phyloP scores from a whole-genome alignment of 2,888 invertebrate species.

The Biston betularia region DNA sequence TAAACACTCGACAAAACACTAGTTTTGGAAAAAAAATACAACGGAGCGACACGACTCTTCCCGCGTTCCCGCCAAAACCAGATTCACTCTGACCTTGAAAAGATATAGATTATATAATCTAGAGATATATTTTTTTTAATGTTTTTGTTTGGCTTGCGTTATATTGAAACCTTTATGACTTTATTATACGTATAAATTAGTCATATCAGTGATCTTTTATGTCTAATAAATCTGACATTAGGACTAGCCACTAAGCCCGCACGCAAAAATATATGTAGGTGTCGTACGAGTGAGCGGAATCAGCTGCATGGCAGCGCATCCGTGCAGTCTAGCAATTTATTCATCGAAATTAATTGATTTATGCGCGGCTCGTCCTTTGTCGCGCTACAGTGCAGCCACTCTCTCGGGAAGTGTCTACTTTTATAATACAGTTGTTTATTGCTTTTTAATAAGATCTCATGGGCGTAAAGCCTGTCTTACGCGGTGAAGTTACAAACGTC shows the following conservation, averaged over 20 bases:
- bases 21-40: too few relatives aligned
- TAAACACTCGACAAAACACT: too few relatives aligned
- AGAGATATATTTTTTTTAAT: too few relatives aligned
- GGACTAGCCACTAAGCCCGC: too few relatives aligned
- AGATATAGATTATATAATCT: too few relatives aligned
- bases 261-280: constrained; percentile 11
- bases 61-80: too few relatives aligned
- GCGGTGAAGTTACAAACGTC: too few relatives aligned
- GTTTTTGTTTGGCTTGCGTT: too few relatives aligned
- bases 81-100: too few relatives aligned
- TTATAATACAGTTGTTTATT: constrained; percentile 22
- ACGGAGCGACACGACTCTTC: too few relatives aligned
- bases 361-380: constrained; percentile 69
- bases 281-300: constrained; percentile 41
- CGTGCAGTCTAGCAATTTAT: constrained; percentile 72
- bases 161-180: too few relatives aligned
- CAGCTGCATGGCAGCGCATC: constrained; percentile 54
- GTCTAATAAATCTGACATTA: not conserved
- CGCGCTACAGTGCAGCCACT: constrained; percentile 24
- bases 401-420: constrained; percentile 26
- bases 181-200: too few relatives aligned
- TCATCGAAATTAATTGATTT: constrained; percentile 84
- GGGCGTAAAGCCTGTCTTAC: not conserved
- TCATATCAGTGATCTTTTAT: not conserved
- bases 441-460: constrained; percentile 13